phyloP scores from a whole-genome alignment of 2,113 vertebrate species.

The Eubucco bourcierii region DNA sequence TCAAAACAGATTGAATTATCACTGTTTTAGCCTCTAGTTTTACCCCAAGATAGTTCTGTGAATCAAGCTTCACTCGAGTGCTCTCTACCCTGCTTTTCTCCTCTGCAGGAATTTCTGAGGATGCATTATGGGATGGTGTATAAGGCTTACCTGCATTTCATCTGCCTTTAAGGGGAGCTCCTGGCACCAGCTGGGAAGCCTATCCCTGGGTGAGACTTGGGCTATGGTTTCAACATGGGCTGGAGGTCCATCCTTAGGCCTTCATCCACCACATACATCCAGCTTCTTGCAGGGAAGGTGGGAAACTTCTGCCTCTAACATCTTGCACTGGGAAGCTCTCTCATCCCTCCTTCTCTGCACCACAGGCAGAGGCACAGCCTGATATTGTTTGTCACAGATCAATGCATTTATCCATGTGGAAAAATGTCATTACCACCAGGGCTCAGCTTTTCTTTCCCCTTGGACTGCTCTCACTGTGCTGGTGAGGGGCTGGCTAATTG shows the following conservation, averaged over 20 bases:
- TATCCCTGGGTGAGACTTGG: neutral
- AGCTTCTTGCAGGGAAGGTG: neutral
- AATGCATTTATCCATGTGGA: slow-evolving; percentile 63
- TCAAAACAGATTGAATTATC: neutral
- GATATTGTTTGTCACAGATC: slow-evolving; percentile 55
- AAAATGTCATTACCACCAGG: slow-evolving; percentile 55
- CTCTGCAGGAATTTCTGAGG: neutral
- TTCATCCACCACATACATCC: fast-evolving
- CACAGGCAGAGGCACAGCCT: neutral
- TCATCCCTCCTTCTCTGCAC: neutral
- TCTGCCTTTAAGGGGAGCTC: neutral
- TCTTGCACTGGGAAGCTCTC: neutral
- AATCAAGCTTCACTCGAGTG: neutral
- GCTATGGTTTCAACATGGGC: neutral
- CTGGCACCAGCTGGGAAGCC: fast-evolving
- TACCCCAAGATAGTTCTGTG: neutral
- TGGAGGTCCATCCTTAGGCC: neutral
- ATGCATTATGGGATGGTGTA: fast-evolving
- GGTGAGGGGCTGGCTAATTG: slow-evolving; percentile 49
- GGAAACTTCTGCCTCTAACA: neutral
- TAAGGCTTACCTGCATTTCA: neutral
- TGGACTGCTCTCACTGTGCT: neutral
- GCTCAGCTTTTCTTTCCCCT: slow-evolving; percentile 32
- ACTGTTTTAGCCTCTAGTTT: neutral
- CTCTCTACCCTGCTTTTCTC: neutral